phyloP scores from a whole-genome alignment of 2,888 invertebrate species.

The Drymonia ruficornis region DNA sequence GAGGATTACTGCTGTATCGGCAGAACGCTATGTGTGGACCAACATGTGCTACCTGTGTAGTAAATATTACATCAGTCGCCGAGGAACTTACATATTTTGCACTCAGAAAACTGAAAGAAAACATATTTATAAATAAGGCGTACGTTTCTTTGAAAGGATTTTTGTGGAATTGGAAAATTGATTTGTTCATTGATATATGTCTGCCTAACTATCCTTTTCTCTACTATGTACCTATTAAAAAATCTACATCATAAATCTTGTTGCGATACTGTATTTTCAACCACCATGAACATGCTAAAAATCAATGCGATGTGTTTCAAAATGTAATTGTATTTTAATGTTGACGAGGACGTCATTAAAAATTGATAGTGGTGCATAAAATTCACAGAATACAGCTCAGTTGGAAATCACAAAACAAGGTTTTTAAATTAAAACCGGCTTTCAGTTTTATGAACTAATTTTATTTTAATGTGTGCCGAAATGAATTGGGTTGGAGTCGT shows the following conservation, averaged over 20 bases:
- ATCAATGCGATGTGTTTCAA: background rate
- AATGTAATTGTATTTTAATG: background rate
- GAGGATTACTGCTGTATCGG: constrained; percentile 63
- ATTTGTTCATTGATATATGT: too few species aligned
- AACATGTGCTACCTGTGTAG: constrained; percentile 49
- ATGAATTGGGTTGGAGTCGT: constrained; percentile 39
- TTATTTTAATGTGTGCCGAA: constrained; percentile 40
- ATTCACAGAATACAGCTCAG: background rate
- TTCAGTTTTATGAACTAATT: constrained; percentile 34
- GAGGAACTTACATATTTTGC: constrained; percentile 34
- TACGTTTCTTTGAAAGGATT: background rate
- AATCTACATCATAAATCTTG: too few species aligned
- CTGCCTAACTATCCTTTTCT: too few species aligned
- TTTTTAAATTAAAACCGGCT: constrained; percentile 24
- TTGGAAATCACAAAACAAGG: constrained; percentile 5
- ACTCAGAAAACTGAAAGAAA: background rate
- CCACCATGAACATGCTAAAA: too few species aligned
- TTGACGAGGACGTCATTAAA: background rate
- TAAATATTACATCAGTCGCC: constrained; percentile 29
- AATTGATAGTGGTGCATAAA: background rate
- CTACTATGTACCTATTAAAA: too few species aligned
- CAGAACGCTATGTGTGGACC: constrained; percentile 54
- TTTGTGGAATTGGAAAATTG: background rate
- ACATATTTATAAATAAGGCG: background rate
- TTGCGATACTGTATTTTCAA: too few species aligned